Base-by-base conservation (phyloP, 2,888 invertebrate genomes). In the Chymomyza amoena region DNA sequence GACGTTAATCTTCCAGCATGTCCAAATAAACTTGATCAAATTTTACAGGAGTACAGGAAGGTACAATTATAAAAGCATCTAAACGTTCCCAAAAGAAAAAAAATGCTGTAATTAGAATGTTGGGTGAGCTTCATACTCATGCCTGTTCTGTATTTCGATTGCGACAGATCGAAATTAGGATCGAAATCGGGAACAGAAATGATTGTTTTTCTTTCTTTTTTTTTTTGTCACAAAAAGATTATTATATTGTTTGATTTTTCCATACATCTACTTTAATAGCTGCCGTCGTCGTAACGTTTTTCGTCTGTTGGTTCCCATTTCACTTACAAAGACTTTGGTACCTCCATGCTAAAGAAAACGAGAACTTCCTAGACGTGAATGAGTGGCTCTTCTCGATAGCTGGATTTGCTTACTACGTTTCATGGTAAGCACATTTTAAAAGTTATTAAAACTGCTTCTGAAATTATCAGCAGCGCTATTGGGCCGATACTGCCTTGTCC, bases 291-390 rank as follows among this genome's bases (percentile, higher is more conserved):
- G 93, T 98, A 7, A 96, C 97, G 45, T 98, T 98, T 93, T 98
- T 98, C 93, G 93, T 97, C 13, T 98, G 98, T 92, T 98, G 98
- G 98, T 97, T 97, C 0, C 98, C 98, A 36, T 98, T 98, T 93
- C 98, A 98, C 92, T 94, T 96, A 74, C 98, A 98, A 92, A 93
- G 98, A 6, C 93, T 98, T 66, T 94, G 97, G 91, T 96, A 95
- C 90, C 93, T 96, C 80, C 95, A 97, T 90, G 96, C 94, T 36
- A 93, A 93, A 74, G 91, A 94, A 25, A 93, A 93, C 64, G 90
- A 91, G 0, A 93, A 94, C 88, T 95, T 94, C 91, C 94, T 94
- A 90, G 92, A 93, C 68, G 93, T 96, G 85, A 96, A 96, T 91
- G 95, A 96, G 87, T 95, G 95, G 94, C 92, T 96, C 77, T 97